Conservation (phyloP, 2,888 invertebrate genomes). For the Pristionchus japonicus region DNA sequence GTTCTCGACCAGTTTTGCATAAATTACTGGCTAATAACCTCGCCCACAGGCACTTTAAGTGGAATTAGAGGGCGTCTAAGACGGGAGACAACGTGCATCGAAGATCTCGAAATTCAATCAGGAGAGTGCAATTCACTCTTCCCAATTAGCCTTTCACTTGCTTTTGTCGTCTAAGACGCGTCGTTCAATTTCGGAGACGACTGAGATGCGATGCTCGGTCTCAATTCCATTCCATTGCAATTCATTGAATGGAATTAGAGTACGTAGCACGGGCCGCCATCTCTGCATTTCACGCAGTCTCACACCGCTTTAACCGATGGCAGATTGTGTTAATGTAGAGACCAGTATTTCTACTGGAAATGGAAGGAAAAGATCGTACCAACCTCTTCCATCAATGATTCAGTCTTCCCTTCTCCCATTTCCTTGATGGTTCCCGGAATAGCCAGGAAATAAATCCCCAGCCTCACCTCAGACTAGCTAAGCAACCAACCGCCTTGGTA, state of each 20-base stretch:
- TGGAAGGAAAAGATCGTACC: not conserved
- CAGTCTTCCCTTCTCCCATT: not conserved
- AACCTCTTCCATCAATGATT: not conserved
- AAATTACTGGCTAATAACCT: conserved; percentile 18
- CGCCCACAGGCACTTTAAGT: not conserved
- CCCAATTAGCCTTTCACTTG: not conserved
- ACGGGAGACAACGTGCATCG: not conserved
- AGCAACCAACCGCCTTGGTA: not conserved
- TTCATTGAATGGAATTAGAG: too few relatives aligned
- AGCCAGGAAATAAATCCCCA: not conserved
- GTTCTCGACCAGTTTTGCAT: not conserved
- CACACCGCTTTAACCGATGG: too few relatives aligned
- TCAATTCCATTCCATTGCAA: not conserved
- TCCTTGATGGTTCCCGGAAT: not conserved
- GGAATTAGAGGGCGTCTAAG: not conserved
- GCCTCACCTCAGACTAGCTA: not conserved
- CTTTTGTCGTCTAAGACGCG: conserved; percentile 11
- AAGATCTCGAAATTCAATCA: conserved; percentile 13
- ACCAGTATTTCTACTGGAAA: too few relatives aligned
- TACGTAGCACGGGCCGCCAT: too few relatives aligned
- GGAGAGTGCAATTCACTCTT: not conserved
- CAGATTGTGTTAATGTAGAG: too few relatives aligned
- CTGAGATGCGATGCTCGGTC: not conserved
- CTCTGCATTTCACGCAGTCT: too few relatives aligned
- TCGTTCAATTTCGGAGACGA: conserved; percentile 27